Evolutionary conservation across 2,113 vertebrate species (phyloP).

Genomic region (Erinaceus europaeus): DNA sequence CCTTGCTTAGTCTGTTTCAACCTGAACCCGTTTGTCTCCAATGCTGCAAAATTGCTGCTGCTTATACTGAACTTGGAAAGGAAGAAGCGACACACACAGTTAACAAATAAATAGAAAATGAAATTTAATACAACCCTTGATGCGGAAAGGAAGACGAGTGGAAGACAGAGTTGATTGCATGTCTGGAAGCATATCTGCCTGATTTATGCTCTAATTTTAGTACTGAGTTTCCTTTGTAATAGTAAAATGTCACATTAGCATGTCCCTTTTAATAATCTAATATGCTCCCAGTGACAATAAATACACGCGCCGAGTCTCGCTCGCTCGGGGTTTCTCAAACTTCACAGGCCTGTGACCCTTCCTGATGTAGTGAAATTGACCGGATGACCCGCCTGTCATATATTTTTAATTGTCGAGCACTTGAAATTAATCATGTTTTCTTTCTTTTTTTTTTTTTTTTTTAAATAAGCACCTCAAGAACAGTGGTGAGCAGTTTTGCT

Average conservation of each 20-base stretch:
- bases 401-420: conserved; percentile 78
- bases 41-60: conserved; percentile 3
- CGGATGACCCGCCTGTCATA: conserved; percentile 57
- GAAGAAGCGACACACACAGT: neutral
- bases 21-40: conserved; percentile 14
- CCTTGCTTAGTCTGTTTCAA: conserved; percentile 43
- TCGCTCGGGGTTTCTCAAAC: conserved; percentile 32
- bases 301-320: neutral
- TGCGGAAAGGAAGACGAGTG: conserved; percentile 66
- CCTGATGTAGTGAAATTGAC: neutral
- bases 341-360: conserved; percentile 25
- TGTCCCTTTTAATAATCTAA: conserved; percentile 70
- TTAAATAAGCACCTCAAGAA: conserved; percentile 75
- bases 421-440: conserved; percentile 77
- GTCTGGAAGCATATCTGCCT: conserved; percentile 78
- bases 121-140: conserved; percentile 52
- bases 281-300: conserved; percentile 61
- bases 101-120: conserved; percentile 36
- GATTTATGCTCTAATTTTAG: conserved; percentile 83
- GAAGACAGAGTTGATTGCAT: conserved; percentile 71
- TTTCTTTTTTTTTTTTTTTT: conserved; percentile 78
- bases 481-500: conserved; percentile 66
- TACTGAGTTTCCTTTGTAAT: conserved; percentile 71
- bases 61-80: neutral
- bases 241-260: conserved; percentile 82